Conservation (phyloP, 2,797 vertebrate species). For the Anguilla megastoma region DNA sequence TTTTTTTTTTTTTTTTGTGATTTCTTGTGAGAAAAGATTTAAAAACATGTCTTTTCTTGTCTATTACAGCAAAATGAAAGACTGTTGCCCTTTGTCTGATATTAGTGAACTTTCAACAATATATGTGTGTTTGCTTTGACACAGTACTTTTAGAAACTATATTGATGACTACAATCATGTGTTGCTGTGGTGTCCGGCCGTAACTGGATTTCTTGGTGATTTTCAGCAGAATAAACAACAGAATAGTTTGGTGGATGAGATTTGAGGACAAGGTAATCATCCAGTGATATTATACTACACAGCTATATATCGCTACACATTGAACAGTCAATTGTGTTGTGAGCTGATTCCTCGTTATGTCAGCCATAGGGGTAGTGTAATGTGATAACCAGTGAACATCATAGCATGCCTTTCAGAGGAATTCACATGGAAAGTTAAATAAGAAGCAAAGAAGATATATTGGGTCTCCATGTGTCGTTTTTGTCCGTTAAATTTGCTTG, state of each 20-base stretch:
- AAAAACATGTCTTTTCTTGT: neutral
- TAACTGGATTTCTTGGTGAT: constrained; percentile 3
- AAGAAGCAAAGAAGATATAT: constrained; percentile 39
- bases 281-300: neutral
- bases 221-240: constrained; percentile 12
- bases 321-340: neutral
- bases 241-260: neutral
- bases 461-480: constrained; percentile 51
- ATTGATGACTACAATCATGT: neutral
- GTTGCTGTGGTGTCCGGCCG: constrained; percentile 12
- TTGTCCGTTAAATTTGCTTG: constrained; percentile 60
- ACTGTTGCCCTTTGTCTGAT: constrained; percentile 10
- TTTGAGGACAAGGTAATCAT: constrained; percentile 1
- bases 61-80: constrained; percentile 7
- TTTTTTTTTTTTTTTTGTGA: neutral
- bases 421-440: constrained; percentile 4
- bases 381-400: constrained; percentile 24
- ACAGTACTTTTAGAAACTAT: constrained; percentile 18
- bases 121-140: constrained; percentile 6
- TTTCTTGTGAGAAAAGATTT: neutral
- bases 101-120: neutral
- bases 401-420: constrained; percentile 33
- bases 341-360: neutral
- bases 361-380: constrained; percentile 32
- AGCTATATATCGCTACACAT: neutral